Base-by-base conservation (phyloP, 2,797 vertebrate genomes). In the Ceryle rudis region DNA sequence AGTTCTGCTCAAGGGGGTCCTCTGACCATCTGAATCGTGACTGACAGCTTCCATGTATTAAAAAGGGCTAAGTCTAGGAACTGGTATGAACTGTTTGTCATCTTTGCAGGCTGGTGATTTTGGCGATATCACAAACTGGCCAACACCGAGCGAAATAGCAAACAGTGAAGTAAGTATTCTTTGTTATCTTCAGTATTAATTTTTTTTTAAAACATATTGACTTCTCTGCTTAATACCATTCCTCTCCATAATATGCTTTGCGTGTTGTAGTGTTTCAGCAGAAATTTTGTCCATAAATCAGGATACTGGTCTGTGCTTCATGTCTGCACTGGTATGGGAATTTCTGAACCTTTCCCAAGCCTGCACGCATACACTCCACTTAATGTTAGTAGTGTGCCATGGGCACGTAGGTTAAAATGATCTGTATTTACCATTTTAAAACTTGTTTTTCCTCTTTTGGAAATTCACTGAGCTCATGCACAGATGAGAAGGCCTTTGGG, bases 121-220 rank as follows among this genome's bases (percentile, higher is more conserved):
- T 97, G 99, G 98, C 51, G 99, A 99, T 94, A 99, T 99, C 88
- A 98, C 99, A 80, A 99, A 99, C 96, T 99, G 99, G 99, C 99
- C 99, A 37, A 99, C 99, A 55, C 99, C 99, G 35, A 98, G 99
- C 11, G 99, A 99, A 98, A 98, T 99, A 89, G 98, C 99, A 86
- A 99, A 96, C 95, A 98, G 98, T 97, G 99, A 99, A 98, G 99
- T 99, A 97, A 94, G 98, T 92, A 89, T 75, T 65, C 28, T 64
- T 44, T 73, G 10, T 46, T 55, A 55, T 80, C 81, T 60, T 80
- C 26, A 15, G 15, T 37, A 11, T 49, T 58, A 5, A 13, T 22
- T 47, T 47, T 47, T 23, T 44, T 85, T 49, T 22, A 8, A 22
- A n/a, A 60, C 18, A 20, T 13, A 0, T 17, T 55, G 52, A 14